Evolutionary conservation across 2,797 vertebrate species (phyloP).

Genomic region (Crocodylus rhombifer): DNA sequence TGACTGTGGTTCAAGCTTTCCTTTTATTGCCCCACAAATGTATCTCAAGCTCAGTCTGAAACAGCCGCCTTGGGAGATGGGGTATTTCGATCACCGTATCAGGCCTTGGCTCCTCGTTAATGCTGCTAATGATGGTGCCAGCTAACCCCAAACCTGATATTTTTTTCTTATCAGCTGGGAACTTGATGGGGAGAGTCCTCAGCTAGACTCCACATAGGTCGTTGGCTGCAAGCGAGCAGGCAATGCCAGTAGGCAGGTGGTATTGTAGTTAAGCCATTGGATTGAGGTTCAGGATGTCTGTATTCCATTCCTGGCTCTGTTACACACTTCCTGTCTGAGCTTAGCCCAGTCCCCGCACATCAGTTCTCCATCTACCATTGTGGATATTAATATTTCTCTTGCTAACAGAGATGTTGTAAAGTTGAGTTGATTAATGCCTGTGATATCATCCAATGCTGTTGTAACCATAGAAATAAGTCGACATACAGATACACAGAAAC

Average conservation of each 20-base stretch:
- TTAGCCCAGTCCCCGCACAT: not conserved
- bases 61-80: not conserved
- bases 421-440: not conserved
- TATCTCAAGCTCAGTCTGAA: not conserved
- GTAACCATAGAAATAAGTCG: not conserved
- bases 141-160: not conserved
- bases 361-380: not conserved
- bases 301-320: not conserved
- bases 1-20: accelerated
- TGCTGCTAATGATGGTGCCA: not conserved
- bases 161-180: not conserved
- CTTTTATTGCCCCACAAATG: not conserved
- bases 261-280: too few relatives aligned
- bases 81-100: not conserved
- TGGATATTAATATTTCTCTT: not conserved
- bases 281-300: too few relatives aligned
- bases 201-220: not conserved
- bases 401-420: not conserved
- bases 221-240: too few relatives aligned
- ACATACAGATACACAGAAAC: not conserved
- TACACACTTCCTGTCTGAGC: not conserved
- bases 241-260: too few relatives aligned
- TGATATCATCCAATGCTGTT: not conserved
- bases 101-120: not conserved
- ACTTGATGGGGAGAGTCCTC: not conserved